Conservation (phyloP, 1,140 invertebrate species). For the Hetaerina americana region DNA sequence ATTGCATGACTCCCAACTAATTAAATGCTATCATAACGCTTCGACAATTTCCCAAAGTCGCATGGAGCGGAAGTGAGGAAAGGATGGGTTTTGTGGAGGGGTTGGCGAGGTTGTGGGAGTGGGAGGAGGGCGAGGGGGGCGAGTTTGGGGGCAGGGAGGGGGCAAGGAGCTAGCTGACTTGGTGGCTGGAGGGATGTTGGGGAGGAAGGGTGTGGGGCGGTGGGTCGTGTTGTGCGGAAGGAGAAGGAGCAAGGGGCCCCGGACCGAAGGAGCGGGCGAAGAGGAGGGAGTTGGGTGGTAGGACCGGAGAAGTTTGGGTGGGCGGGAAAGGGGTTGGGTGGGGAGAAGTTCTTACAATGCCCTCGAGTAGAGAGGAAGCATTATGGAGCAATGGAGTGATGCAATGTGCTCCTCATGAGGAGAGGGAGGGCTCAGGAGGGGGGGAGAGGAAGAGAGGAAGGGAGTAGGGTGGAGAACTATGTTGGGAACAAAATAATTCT, state of each 20-base stretch:
- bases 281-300: background rate
- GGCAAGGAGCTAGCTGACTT: no score
- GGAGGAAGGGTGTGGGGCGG: no score
- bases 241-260: no score
- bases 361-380: background rate
- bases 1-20: background rate
- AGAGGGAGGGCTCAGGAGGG: no score
- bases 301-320: background rate
- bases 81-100: background rate
- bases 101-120: background rate
- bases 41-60: background rate
- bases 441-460: no score
- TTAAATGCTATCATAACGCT: background rate
- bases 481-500: background rate
- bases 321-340: background rate
- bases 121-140: background rate
- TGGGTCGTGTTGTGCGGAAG: no score
- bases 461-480: no score
- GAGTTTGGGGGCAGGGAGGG: no score
- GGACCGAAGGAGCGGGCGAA: background rate
- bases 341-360: background rate
- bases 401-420: background rate
- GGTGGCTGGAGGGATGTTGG: no score
- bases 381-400: background rate
- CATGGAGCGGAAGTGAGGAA: background rate